Conservation (phyloP, 2,113 vertebrate species). For the Rutilus rutilus region DNA sequence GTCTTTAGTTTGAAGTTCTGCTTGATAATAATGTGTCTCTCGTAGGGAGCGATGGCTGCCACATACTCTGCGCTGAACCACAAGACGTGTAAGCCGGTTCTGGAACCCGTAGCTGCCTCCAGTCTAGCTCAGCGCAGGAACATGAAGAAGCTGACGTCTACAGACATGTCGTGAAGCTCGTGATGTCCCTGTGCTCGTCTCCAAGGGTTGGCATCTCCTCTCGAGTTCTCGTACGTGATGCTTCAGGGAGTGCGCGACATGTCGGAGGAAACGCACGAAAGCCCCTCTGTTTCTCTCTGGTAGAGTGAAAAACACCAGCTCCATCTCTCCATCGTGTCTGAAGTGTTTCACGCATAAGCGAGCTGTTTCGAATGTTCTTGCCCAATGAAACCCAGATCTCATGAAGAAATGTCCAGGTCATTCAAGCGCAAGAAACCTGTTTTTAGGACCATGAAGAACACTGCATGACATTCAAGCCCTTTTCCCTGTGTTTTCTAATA, state of each 20-base stretch:
- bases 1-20: background rate
- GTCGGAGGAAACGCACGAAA: background rate
- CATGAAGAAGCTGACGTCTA: slow-evolving; percentile 98
- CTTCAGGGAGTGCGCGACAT: slow-evolving; percentile 5
- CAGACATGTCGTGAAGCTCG: slow-evolving; percentile 84
- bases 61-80: slow-evolving; percentile 93
- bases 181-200: background rate
- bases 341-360: slow-evolving; percentile 28
- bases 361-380: slow-evolving; percentile 13
- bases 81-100: slow-evolving; percentile 91
- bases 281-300: background rate
- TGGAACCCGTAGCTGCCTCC: slow-evolving; percentile 95
- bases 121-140: slow-evolving; percentile 93
- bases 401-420: background rate
- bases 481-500: background rate
- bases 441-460: background rate
- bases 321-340: slow-evolving; percentile 78
- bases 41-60: slow-evolving; percentile 90
- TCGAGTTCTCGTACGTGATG: slow-evolving; percentile 1
- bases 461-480: background rate
- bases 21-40: background rate
- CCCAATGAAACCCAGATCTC: background rate
- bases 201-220: background rate
- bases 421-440: background rate
- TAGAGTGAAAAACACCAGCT: slow-evolving; percentile 73